phyloP scores from a whole-genome alignment of 2,113 vertebrate species.

The Rhineura floridana region DNA sequence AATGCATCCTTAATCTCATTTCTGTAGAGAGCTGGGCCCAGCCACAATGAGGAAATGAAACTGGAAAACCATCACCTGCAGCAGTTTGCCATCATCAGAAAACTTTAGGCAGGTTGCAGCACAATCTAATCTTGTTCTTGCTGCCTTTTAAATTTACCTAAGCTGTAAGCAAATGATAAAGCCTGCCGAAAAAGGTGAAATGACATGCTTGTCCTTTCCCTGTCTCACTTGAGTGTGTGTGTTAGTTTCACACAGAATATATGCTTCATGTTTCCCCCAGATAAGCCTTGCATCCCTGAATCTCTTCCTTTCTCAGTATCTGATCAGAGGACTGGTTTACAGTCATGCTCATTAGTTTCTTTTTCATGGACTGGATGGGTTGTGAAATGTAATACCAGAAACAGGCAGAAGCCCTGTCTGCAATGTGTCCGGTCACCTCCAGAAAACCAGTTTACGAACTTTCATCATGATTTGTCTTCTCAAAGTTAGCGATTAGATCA shows the following conservation, averaged over 20 bases:
- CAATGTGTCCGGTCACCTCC: no score
- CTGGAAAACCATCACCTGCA: neutral
- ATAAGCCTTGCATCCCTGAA: neutral
- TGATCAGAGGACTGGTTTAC: neutral
- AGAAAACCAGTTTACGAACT: no score
- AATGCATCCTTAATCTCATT: no score
- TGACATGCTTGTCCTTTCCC: conserved; percentile 1
- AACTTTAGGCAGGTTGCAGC: neutral
- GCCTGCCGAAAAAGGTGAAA: neutral
- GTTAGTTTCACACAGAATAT: neutral
- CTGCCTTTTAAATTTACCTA: neutral
- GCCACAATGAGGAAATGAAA: neutral
- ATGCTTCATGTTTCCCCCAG: neutral
- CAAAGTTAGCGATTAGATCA: no score
- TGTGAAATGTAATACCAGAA: neutral
- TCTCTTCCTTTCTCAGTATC: neutral
- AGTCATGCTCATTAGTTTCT: neutral
- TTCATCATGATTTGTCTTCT: no score
- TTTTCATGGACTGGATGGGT: neutral
- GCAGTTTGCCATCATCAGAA: neutral
- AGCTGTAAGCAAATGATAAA: conserved; percentile 10
- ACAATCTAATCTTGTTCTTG: neutral
- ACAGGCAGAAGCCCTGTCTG: neutral
- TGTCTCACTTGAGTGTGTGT: neutral
- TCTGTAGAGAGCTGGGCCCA: neutral